phyloP scores from a whole-genome alignment of 1,140 invertebrate species.

The Drosophila bocki region DNA sequence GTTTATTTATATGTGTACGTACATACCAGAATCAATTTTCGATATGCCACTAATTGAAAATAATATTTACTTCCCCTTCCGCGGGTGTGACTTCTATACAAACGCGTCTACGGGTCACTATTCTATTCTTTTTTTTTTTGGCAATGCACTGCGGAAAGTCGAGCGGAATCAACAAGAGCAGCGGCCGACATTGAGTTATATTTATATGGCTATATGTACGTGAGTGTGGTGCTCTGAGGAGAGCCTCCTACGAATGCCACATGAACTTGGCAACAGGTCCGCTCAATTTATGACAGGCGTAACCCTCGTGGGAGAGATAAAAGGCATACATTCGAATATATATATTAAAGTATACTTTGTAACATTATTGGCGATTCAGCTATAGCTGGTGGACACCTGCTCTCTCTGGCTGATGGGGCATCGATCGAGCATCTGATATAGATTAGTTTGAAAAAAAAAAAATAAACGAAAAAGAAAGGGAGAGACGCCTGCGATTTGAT shows the following conservation, averaged over 20 bases:
- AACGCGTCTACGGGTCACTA: slow-evolving; percentile 31
- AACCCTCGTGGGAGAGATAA: slow-evolving; percentile 15
- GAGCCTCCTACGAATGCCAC: slow-evolving; percentile 22
- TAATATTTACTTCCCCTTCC: slow-evolving; percentile 40
- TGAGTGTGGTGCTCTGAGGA: slow-evolving; percentile 14
- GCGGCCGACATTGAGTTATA: slow-evolving; percentile 72
- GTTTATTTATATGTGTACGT: slow-evolving; percentile 8
- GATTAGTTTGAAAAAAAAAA: slow-evolving; percentile 18
- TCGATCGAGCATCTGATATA: slow-evolving; percentile 20
- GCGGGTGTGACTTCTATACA: slow-evolving; percentile 40
- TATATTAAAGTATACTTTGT: neutral
- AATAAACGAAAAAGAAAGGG: slow-evolving; percentile 15
- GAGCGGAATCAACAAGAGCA: slow-evolving; percentile 57
- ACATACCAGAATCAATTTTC: slow-evolving; percentile 38
- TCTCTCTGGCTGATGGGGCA: slow-evolving; percentile 17
- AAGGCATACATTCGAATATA: neutral
- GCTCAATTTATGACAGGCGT: slow-evolving; percentile 39
- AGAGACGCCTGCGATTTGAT: slow-evolving; percentile 26
- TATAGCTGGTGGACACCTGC: slow-evolving; percentile 21
- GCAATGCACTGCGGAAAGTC: slow-evolving; percentile 70
- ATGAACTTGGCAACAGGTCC: slow-evolving; percentile 44
- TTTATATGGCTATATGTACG: slow-evolving; percentile 68
- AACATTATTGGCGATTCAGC: slow-evolving; percentile 11
- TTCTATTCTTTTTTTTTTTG: slow-evolving; percentile 54
- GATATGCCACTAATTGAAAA: slow-evolving; percentile 42